Percentiles rank a stretch among this genome's conserved stretches.
phyloP scores from a whole-genome alignment of 2,797 vertebrate genomes.

The Coendou prehensilis region DNA sequence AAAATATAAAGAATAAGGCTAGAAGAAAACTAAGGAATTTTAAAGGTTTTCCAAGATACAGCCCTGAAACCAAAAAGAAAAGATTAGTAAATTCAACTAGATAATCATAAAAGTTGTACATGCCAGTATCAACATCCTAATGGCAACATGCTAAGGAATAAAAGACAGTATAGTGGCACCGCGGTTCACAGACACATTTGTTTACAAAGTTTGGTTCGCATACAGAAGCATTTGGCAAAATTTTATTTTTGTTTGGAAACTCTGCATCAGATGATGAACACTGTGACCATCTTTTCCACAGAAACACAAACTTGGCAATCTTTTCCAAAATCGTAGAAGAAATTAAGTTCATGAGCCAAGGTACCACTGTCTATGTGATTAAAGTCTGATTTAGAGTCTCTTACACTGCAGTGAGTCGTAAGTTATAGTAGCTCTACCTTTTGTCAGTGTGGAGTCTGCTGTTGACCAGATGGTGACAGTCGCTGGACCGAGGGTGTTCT shows the following conservation, averaged over 20 bases:
- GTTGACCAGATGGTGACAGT: not conserved
- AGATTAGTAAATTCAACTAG: not conserved
- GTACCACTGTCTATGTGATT: not conserved
- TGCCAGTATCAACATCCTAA: not conserved
- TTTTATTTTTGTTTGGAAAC: not conserved
- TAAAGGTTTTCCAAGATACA: not conserved
- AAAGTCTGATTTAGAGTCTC: not conserved
- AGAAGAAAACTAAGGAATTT: not conserved
- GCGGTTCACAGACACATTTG: not conserved
- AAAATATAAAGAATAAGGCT: slow-evolving; percentile 19
- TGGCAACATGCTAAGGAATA: not conserved
- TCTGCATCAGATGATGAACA: not conserved
- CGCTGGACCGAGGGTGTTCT: not conserved
- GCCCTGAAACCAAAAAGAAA: not conserved
- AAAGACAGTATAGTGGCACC: not conserved
- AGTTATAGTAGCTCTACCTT: not conserved
- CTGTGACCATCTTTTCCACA: not conserved
- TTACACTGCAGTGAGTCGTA: not conserved
- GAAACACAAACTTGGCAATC: not conserved
- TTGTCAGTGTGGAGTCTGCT: not conserved
- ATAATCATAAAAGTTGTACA: not conserved
- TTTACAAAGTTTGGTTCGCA: not conserved
- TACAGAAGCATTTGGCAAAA: not conserved
- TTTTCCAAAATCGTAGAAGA: not conserved
- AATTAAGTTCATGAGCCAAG: not conserved